Conservation (phyloP, 1,140 invertebrate genomes). For the Leptinotarsa texana region DNA sequence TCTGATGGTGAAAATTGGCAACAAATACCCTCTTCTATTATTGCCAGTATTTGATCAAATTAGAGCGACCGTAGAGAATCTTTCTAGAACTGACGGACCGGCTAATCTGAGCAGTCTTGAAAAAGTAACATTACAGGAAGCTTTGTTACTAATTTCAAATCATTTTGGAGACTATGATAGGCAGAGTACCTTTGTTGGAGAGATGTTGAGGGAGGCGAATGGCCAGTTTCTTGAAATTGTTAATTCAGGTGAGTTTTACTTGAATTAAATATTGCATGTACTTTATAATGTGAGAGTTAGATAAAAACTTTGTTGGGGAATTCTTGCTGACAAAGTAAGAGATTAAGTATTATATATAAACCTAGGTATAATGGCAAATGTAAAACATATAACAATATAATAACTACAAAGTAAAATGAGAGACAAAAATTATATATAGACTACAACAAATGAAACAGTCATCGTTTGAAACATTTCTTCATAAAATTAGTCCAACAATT, state of each 20-base stretch:
- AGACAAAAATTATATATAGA: too few relatives aligned
- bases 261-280: not conserved
- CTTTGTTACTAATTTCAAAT: conserved; percentile 81
- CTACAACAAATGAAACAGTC: too few relatives aligned
- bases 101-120: conserved; percentile 82
- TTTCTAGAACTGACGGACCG: conserved; percentile 63
- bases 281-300: too few relatives aligned
- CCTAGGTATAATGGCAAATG: too few relatives aligned
- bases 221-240: conserved; percentile 61
- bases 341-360: too few relatives aligned
- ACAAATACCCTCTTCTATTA: conserved; percentile 80
- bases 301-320: too few relatives aligned
- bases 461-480: too few relatives aligned
- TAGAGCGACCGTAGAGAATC: conserved; percentile 70
- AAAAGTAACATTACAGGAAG: conserved; percentile 77
- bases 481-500: too few relatives aligned
- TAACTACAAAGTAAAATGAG: too few relatives aligned
- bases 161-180: conserved; percentile 86
- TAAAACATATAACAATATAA: too few relatives aligned
- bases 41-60: conserved; percentile 87
- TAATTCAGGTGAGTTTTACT: conserved; percentile 34
- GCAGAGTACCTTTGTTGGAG: conserved; percentile 80
- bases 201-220: conserved; percentile 70
- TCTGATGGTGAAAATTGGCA: conserved; percentile 85
- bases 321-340: too few relatives aligned